Evolutionary conservation across 2,797 vertebrate species (phyloP).

Genomic region (Darevskia mixta): DNA sequence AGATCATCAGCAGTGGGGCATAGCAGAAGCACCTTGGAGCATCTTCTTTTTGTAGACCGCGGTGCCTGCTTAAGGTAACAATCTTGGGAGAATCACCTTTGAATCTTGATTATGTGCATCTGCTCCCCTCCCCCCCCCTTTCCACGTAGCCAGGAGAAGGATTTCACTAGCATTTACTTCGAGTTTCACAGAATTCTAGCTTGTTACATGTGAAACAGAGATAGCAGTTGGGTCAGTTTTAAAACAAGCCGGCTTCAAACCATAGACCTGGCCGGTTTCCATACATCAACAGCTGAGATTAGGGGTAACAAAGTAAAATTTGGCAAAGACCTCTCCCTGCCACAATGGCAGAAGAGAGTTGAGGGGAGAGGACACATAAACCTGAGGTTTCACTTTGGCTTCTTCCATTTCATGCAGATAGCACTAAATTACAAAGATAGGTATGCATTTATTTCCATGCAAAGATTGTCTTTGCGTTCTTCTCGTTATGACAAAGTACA

Average conservation of each 20-base stretch:
- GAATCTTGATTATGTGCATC: neutral
- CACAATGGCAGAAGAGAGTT: too few relatives aligned
- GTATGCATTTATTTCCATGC: neutral
- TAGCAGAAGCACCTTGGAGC: neutral
- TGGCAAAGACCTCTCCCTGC: too few relatives aligned
- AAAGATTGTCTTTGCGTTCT: slow-evolving; percentile 31
- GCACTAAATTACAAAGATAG: slow-evolving; percentile 25
- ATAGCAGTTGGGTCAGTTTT: neutral
- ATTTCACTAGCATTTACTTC: too few relatives aligned
- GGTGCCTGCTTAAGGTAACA: neutral
- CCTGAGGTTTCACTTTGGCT: too few relatives aligned
- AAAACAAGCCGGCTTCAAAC: too few relatives aligned
- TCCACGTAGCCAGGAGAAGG: neutral
- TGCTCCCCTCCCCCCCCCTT: neutral
- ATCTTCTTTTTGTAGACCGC: neutral
- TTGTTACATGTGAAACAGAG: neutral
- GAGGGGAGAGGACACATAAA: too few relatives aligned
- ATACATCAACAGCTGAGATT: too few relatives aligned
- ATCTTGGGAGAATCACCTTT: neutral
- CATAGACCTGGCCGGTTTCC: too few relatives aligned
- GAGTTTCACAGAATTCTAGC: neutral
- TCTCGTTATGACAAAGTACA: slow-evolving; percentile 9
- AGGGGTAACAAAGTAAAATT: too few relatives aligned
- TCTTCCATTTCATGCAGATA: too few relatives aligned
- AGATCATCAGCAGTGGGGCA: neutral